Evolutionary conservation across 1,140 invertebrate species (phyloP).

Genomic region (Zaprionus lachaisei): DNA sequence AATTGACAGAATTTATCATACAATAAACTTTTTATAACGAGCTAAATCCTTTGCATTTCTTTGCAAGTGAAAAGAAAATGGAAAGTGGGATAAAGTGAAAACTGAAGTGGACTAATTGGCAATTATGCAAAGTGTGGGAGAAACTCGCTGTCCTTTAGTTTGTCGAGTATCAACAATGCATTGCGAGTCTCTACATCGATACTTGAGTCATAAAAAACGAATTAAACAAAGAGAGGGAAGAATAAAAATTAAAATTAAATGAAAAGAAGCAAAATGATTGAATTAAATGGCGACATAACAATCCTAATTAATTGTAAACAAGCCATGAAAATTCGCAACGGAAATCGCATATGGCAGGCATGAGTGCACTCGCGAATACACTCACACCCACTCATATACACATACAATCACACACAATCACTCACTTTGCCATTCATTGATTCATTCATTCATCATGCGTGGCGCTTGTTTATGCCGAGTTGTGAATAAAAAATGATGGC

Average conservation of each 20-base stretch:
- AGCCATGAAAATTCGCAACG: constrained; percentile 64
- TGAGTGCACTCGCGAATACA: constrained; percentile 4
- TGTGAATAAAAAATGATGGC: constrained; percentile 62
- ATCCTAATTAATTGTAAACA: constrained; percentile 80
- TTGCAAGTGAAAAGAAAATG: background rate
- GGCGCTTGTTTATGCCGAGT: constrained; percentile 35
- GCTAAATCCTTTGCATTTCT: background rate
- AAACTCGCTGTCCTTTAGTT: background rate
- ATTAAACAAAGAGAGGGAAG: constrained; percentile 32
- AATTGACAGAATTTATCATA: background rate
- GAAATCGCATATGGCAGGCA: constrained; percentile 24
- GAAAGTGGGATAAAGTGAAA: background rate
- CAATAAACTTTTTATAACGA: constrained; percentile 5
- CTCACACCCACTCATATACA: background rate
- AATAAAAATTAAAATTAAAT: constrained; percentile 20
- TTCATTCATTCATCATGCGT: constrained; percentile 18
- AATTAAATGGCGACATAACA: constrained; percentile 74
- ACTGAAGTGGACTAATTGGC: background rate
- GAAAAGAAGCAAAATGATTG: constrained; percentile 64
- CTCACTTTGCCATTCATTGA: background rate
- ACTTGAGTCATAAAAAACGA: constrained; percentile 13
- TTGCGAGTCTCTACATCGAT: background rate
- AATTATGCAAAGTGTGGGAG: background rate
- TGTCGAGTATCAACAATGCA: background rate
- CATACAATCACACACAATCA: background rate